A percentile compares a stretch with the other conserved stretches of the same genome.
Conservation (phyloP, 1,140 invertebrate species). For the Drosophila nebulosa region DNA sequence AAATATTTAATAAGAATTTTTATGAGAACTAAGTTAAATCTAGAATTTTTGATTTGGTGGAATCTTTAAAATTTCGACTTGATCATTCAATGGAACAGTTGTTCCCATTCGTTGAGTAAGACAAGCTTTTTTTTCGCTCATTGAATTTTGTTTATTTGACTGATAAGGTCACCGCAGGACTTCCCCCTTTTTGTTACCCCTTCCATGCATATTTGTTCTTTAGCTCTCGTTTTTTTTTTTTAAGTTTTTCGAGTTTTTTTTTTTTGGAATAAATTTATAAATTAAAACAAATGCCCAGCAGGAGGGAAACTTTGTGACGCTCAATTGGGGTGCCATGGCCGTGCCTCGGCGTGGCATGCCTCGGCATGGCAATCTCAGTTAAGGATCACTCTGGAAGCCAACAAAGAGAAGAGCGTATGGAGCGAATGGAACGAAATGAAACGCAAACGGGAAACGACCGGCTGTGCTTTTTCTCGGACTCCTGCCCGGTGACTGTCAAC, state of each 20-base stretch:
- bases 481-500: conserved; percentile 39
- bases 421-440: background rate
- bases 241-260: background rate
- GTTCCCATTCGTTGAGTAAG: background rate
- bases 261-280: background rate
- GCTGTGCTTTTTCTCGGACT: conserved; percentile 28
- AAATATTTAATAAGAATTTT: no score
- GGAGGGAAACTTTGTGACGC: conserved; percentile 16
- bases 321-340: background rate
- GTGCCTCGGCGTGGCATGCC: background rate
- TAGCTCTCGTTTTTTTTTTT: no score
- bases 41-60: no score
- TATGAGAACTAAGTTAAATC: no score
- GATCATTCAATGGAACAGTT: no score
- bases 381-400: conserved; percentile 23
- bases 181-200: conserved; percentile 5
- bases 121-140: background rate
- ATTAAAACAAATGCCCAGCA: conserved; percentile 44
- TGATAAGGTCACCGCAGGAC: conserved; percentile 32
- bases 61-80: no score
- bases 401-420: background rate
- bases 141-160: background rate
- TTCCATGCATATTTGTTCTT: background rate
- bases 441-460: conserved; percentile 21
- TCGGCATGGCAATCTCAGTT: conserved; percentile 29